Percentiles rank a stretch among this genome's conserved stretches.
Conservation (phyloP, 1,140 invertebrate species). For the Stratiolaelaps scimitus region DNA sequence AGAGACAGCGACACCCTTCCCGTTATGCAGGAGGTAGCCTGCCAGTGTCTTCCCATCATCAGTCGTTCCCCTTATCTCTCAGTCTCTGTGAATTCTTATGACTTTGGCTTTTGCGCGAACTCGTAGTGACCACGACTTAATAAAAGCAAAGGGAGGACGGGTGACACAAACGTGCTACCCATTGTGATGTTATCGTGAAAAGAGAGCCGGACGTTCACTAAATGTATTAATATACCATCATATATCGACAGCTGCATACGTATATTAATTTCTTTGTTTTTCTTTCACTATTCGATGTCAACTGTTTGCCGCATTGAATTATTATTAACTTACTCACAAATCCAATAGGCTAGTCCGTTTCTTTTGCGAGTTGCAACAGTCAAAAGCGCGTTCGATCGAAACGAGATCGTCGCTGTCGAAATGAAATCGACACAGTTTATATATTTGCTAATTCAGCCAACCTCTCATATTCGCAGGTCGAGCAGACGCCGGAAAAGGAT, state of each 20-base stretch:
- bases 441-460: neutral
- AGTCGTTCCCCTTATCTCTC: neutral
- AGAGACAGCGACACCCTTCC: neutral
- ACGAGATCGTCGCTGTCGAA: neutral
- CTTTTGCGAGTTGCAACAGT: neutral
- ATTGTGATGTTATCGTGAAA: neutral
- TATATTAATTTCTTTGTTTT: too few relatives aligned
- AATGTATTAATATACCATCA: neutral
- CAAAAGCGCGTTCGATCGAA: neutral
- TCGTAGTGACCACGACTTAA: neutral
- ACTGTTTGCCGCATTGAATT: too few relatives aligned
- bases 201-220: too few relatives aligned
- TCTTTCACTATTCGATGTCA: too few relatives aligned
- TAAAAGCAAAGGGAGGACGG: neutral
- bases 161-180: neutral
- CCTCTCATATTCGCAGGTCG: conserved; percentile 4
- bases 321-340: too few relatives aligned
- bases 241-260: too few relatives aligned
- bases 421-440: neutral
- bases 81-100: neutral
- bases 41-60: neutral
- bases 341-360: too few relatives aligned
- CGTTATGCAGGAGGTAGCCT: neutral
- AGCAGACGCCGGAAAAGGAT: neutral
- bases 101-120: neutral